Percentiles rank a stretch among this genome's conserved stretches.
phyloP scores from a whole-genome alignment of 2,113 vertebrate genomes.

The Notechis scutatus region DNA sequence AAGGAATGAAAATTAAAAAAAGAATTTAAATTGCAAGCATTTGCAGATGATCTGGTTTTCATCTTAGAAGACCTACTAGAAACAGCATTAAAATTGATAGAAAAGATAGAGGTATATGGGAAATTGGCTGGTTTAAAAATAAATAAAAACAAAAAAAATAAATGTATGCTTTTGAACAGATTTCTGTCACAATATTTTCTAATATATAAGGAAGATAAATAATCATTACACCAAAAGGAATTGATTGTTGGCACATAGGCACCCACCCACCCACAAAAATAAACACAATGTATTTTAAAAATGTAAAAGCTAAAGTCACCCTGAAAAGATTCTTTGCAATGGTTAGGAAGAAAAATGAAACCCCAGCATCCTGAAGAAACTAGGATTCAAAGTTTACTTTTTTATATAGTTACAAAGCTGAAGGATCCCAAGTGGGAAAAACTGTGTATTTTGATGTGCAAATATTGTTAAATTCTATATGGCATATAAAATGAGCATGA shows the following conservation, averaged over 20 bases:
- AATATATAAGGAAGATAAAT: constrained; percentile 60
- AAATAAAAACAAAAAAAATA: neutral
- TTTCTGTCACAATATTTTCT: constrained; percentile 31
- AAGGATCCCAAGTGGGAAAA: constrained; percentile 65
- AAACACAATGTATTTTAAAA: constrained; percentile 54
- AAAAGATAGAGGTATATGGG: too few relatives aligned
- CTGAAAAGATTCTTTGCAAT: constrained; percentile 62
- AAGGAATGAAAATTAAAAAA: too few relatives aligned
- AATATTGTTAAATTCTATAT: constrained; percentile 61
- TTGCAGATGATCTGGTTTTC: too few relatives aligned
- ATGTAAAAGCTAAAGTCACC: constrained; percentile 72
- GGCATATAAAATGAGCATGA: constrained; percentile 33
- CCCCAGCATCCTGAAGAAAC: constrained; percentile 61
- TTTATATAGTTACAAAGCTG: constrained; percentile 57
- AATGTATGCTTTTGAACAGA: constrained; percentile 10
- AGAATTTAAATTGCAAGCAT: too few relatives aligned
- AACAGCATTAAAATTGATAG: too few relatives aligned
- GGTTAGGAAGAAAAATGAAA: constrained; percentile 51
- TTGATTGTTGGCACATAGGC: constrained; percentile 23
- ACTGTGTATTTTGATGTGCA: constrained; percentile 71
- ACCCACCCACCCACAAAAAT: neutral
- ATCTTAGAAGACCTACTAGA: too few relatives aligned
- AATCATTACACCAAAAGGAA: constrained; percentile 53
- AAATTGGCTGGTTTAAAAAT: too few relatives aligned
- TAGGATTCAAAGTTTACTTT: constrained; percentile 68